Conservation (phyloP, 2,797 vertebrate species). For the Diplodus sargus region DNA sequence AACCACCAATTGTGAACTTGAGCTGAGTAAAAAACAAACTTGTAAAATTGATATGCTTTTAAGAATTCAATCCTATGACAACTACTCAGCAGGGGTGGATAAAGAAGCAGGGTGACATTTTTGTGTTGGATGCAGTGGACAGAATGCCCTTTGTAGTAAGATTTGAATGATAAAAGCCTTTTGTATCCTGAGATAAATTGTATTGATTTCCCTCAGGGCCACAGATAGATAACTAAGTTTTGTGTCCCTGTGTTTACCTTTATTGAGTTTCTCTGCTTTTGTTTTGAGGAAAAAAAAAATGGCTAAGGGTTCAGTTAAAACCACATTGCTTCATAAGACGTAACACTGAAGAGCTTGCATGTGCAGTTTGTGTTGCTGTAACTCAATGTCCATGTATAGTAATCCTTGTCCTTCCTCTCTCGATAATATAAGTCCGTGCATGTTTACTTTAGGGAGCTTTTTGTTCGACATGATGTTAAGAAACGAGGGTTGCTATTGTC, state of each 20-base stretch:
- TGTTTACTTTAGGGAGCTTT: constrained; percentile 80
- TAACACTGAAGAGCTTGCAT: constrained; percentile 81
- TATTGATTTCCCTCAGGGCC: constrained; percentile 47
- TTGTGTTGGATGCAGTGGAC: constrained; percentile 39
- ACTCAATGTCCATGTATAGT: constrained; percentile 80
- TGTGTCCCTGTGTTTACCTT: constrained; percentile 61
- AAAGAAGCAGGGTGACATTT: constrained; percentile 55
- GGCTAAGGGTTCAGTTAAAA: constrained; percentile 57
- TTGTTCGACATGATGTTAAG: constrained; percentile 69
- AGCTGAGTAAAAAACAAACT: constrained; percentile 45
- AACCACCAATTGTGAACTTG: constrained; percentile 35
- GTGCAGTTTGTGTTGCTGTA: constrained; percentile 86
- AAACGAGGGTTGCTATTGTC: constrained; percentile 66
- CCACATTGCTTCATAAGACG: constrained; percentile 54
- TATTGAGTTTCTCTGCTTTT: constrained; percentile 59
- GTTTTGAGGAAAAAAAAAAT: constrained; percentile 26
- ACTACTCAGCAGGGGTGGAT: constrained; percentile 15
- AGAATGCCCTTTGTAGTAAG: constrained; percentile 42
- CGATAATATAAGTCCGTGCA: constrained; percentile 78
- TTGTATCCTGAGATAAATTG: constrained; percentile 57
- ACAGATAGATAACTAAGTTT: constrained; percentile 33
- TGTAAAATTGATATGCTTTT: constrained; percentile 26
- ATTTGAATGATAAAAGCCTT: constrained; percentile 52
- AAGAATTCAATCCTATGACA: constrained; percentile 24
- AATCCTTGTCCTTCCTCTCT: constrained; percentile 67